A percentile compares a stretch with the other conserved stretches of the same genome.
phyloP scores from a whole-genome alignment of 2,113 vertebrate species.

The Aegotheles bennettii region DNA sequence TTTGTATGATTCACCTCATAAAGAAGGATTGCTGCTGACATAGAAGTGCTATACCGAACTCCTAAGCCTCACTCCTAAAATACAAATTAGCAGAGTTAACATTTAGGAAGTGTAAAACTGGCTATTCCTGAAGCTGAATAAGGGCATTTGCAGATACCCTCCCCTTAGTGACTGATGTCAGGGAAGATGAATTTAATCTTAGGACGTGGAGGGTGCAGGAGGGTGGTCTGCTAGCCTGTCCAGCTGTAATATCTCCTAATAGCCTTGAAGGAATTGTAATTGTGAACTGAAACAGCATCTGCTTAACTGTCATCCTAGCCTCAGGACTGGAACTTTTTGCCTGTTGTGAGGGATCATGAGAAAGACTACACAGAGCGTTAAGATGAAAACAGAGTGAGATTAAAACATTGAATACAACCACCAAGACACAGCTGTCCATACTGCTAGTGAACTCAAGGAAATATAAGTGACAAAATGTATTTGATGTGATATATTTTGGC shows the following conservation, averaged over 20 bases:
- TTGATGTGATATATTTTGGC: neutral
- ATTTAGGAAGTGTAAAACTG: neutral
- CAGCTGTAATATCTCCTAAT: conserved; percentile 28
- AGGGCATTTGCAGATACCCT: neutral
- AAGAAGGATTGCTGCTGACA: neutral
- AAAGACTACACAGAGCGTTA: conserved; percentile 63
- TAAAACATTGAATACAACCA: neutral
- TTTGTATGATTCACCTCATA: conserved; percentile 11
- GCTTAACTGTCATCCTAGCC: conserved; percentile 69
- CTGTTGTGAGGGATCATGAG: conserved; percentile 69
- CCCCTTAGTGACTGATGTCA: neutral
- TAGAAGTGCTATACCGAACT: neutral
- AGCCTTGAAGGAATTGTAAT: conserved; percentile 69
- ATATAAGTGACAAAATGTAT: neutral
- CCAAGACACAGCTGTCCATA: neutral
- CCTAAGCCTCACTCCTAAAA: neutral
- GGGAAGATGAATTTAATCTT: conserved; percentile 10
- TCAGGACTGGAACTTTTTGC: conserved; percentile 66
- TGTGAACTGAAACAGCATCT: conserved; percentile 70
- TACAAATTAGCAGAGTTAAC: conserved; percentile 29
- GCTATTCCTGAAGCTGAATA: neutral
- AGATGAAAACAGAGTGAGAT: conserved; percentile 40
- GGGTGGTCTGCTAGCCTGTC: conserved; percentile 10
- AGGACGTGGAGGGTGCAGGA: neutral
- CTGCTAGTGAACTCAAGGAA: neutral